Base-by-base conservation (phyloP, 2,113 vertebrate genomes). In the Datnioides undecimradiatus region DNA sequence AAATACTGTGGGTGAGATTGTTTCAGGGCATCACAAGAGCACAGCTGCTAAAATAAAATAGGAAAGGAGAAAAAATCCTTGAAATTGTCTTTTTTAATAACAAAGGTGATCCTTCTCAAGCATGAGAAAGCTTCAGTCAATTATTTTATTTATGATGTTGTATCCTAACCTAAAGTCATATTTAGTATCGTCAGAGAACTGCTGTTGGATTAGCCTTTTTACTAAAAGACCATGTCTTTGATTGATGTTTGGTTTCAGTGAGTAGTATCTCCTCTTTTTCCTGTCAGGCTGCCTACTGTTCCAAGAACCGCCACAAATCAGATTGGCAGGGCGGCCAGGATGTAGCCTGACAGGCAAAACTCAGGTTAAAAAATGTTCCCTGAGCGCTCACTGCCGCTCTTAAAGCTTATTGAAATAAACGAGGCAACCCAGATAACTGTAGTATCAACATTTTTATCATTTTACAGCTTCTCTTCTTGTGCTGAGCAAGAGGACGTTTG, bases 211-310 rank as follows among this genome's bases (percentile, higher is more conserved):
- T 9, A 31, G 12, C 25, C n/a, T 25, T 8, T 69, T 41, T 13
- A n/a, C 34, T 25, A 40, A 23, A 46, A 49, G 21, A 51, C 36
- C 31, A 13, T 12, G 3, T 55, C 9, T 45, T 34, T 60, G 29
- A 58, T 17, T 43, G 55, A 27, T 65, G 73, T 46, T 57, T 9
- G 62, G 57, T n/a, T 75, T 7, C 49, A 34, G 55, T 9, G 14
- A 12, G 16, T 3, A 12, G n/a, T 21, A 29, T 41, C 27, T 23
- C 27, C 19, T 31, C 19, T 57, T 23, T 23, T 71, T 46, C 11
- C 51, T 41, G 51, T 58, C 38, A 6, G 38, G 49, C 21, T 25
- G n/a, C n/a, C n/a, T n/a, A n/a, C n/a, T n/a, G n/a, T n/a, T n/a
- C 3, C 16, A 29, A 13, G 3, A 34, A 38, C 34, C 29, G 45